Evolutionary conservation across 2,113 vertebrate genomes (phyloP), one percentile per base, ranked within the genome.

Genomic region (Prionailurus viverrinus): DNA sequence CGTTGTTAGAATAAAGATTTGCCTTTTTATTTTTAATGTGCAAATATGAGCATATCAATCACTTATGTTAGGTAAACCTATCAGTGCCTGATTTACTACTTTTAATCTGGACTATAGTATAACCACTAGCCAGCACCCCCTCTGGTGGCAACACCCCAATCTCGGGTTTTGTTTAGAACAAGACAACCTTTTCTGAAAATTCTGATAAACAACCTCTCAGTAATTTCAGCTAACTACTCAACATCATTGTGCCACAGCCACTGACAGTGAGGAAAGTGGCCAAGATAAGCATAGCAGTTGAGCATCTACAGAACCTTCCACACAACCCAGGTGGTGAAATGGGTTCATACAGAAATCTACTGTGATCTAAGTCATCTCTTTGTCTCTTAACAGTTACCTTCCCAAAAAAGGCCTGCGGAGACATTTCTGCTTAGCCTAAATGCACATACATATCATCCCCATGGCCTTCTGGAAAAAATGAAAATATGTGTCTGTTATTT

Each of bases 21-120:
- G 23, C 45, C n/a, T 83, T 92, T 80, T 83, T 84, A 63, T 91
- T 83, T 93, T 79, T 69, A 61, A 45, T 63, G n/a, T 69, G n/a
- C 39, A 76, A 45, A 41, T 53, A 80, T 45, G 79, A 89, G n/a
- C n/a, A 55, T 31, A 53, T 12, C 41, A 63, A 53, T 86, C 53
- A 14, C 3, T 86, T 36, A 18, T 55, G 61, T 66, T 76, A 61
- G 48, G 39, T 78, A 82, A 86, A 76, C 9, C 19, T n/a, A 58
- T 9, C 15, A 61, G 21, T 48, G 48, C 27, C 66, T 86, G 66
- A 85, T 48, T 58, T 48, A 48, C 31, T 74, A 5, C 65, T 66
- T 58, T 65, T 14, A 36, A 80, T 48, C 19, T 61, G 39, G 55
- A 93, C 78, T 53, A 10, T 6, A 3, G 2, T 9, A 58, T 76